phyloP scores from a whole-genome alignment of 2,797 vertebrate genomes.

The Anabacerthia variegaticeps region DNA sequence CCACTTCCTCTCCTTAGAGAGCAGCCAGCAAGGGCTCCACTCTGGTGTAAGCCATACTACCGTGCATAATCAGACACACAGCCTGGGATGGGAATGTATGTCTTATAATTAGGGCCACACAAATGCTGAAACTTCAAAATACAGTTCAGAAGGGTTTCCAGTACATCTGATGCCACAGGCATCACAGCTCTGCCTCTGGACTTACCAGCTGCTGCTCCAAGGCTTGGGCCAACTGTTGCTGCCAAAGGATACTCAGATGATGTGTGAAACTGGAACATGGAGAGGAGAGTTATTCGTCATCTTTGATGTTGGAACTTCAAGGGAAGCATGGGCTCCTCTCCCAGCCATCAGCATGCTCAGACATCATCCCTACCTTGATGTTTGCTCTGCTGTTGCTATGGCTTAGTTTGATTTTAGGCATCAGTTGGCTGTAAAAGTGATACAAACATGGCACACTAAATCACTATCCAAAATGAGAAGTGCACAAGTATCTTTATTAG shows the following conservation, averaged over 20 bases:
- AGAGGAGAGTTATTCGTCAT: constrained; percentile 39
- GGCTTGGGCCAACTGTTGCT: constrained; percentile 49
- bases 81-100: not conserved
- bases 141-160: constrained; percentile 56
- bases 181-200: constrained; percentile 34
- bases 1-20: constrained; percentile 8
- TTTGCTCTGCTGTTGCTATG: not conserved
- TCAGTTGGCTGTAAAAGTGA: not conserved
- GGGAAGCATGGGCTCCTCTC: not conserved
- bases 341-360: not conserved
- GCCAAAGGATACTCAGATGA: constrained; percentile 52
- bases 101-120: constrained; percentile 22
- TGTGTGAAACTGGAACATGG: constrained; percentile 27
- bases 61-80: not conserved
- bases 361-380: constrained; percentile 44
- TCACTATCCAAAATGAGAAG: not conserved
- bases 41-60: not conserved
- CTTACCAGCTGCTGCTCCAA: constrained; percentile 56
- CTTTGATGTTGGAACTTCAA: constrained; percentile 53
- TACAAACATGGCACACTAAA: not conserved
- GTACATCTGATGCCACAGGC: constrained; percentile 49
- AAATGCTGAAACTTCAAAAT: constrained; percentile 56
- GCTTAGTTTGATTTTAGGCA: constrained; percentile 23
- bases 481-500: not conserved
- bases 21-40: not conserved